These are phyloP conservation scores for Tympanoctomys barrerae DNA, from an alignment of 2,797 vertebrate species.

Conservation along the genomic window DNA sequence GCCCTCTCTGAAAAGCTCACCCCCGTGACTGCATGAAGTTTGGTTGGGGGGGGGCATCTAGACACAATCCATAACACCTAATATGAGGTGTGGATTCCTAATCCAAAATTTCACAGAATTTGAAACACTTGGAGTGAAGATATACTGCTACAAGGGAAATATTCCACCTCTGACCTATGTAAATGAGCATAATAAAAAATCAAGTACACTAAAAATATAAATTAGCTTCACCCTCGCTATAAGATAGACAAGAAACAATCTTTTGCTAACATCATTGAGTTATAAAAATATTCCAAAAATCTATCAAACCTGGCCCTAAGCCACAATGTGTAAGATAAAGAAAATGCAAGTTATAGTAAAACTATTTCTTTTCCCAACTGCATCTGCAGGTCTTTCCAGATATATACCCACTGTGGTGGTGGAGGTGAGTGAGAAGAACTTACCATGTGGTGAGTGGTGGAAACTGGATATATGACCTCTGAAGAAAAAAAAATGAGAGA, in stretches of 20 bases:
- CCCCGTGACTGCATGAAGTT: neutral
- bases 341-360: neutral
- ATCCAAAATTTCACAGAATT: neutral
- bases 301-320: neutral
- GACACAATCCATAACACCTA: neutral
- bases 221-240: neutral
- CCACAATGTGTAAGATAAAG: neutral
- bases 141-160: neutral
- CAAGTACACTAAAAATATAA: neutral
- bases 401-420: neutral
- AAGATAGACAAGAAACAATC: neutral
- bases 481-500: neutral
- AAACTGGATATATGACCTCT: conserved; percentile 18
- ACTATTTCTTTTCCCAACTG: neutral
- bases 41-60: neutral
- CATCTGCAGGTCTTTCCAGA: neutral
- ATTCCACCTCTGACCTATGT: neutral
- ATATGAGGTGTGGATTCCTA: neutral
- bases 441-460: neutral
- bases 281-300: neutral
- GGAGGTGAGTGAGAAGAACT: neutral
- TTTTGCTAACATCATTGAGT: neutral
- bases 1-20: neutral
- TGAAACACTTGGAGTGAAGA: neutral
- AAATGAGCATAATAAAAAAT: neutral